Percentiles rank a stretch among this genome's conserved stretches.
Evolutionary conservation across 2,113 vertebrate species (phyloP).

Genomic region (Lonchura striata): DNA sequence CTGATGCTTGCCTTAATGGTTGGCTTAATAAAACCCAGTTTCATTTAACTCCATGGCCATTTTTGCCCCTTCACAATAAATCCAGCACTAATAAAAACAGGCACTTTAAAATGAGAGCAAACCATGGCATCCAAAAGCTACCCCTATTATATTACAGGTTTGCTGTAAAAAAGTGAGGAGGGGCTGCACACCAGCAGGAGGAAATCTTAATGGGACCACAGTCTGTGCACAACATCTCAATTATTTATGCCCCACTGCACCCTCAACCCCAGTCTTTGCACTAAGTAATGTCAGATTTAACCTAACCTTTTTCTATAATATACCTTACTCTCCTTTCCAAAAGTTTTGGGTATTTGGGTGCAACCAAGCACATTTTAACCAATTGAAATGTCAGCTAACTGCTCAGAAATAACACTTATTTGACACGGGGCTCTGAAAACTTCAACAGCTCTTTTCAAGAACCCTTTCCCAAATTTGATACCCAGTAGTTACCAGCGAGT

Average conservation of each 20-base stretch:
- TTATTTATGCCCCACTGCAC: neutral
- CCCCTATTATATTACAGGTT: neutral
- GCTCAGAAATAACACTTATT: neutral
- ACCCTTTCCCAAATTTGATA: neutral
- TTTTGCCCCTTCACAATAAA: neutral
- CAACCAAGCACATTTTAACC: neutral
- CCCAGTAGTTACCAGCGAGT: neutral
- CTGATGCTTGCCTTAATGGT: neutral
- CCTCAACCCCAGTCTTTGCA: neutral
- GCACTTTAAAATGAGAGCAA: neutral
- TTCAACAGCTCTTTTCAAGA: neutral
- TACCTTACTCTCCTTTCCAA: neutral
- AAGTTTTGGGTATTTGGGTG: neutral
- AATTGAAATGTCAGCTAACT: neutral
- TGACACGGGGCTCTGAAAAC: neutral
- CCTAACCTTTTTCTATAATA: neutral
- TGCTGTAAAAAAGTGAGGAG: neutral
- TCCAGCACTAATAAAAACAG: neutral
- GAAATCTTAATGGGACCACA: neutral
- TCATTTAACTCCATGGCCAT: neutral
- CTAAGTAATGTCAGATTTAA: neutral
- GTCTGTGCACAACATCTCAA: neutral
- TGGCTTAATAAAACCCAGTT: neutral
- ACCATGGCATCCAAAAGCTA: neutral
- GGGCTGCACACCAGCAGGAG: neutral